Conservation (phyloP, 92 coral and sea anemone genomes). For the Porites cylindrica region DNA sequence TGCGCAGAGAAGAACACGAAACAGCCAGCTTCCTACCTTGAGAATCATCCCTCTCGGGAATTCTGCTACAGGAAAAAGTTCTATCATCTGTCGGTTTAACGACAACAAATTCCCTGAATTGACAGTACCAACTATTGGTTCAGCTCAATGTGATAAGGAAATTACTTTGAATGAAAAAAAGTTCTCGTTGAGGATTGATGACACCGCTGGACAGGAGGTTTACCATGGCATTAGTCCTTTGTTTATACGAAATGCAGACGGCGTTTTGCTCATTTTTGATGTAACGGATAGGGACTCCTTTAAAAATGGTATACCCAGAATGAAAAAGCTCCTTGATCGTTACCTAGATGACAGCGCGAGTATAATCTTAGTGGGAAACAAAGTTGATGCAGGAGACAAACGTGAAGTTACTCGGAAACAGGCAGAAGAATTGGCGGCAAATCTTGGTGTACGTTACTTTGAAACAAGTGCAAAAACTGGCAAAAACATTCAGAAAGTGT, state of each 20-base stretch:
- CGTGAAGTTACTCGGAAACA: neutral
- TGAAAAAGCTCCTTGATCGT: neutral
- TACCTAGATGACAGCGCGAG: neutral
- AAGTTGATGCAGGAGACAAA: neutral
- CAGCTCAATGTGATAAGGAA: neutral
- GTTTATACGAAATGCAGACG: neutral
- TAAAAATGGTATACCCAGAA: neutral
- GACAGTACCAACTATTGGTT: neutral
- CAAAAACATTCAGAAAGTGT: neutral
- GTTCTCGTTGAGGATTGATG: neutral
- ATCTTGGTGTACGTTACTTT: neutral
- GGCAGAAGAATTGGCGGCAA: neutral
- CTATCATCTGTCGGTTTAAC: neutral
- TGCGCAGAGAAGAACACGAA: neutral
- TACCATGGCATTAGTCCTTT: neutral
- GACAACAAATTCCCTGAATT: neutral
- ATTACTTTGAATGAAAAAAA: neutral
- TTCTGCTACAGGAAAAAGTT: neutral
- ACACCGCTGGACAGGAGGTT: neutral
- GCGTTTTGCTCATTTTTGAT: constrained; percentile 9
- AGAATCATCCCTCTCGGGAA: neutral
- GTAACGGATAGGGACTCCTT: neutral
- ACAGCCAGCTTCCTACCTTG: neutral
- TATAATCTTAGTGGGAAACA: constrained; percentile 5
- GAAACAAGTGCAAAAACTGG: constrained; percentile 9